phyloP scores from a whole-genome alignment of 2,888 invertebrate genomes.

The Catotricha subobsoleta region DNA sequence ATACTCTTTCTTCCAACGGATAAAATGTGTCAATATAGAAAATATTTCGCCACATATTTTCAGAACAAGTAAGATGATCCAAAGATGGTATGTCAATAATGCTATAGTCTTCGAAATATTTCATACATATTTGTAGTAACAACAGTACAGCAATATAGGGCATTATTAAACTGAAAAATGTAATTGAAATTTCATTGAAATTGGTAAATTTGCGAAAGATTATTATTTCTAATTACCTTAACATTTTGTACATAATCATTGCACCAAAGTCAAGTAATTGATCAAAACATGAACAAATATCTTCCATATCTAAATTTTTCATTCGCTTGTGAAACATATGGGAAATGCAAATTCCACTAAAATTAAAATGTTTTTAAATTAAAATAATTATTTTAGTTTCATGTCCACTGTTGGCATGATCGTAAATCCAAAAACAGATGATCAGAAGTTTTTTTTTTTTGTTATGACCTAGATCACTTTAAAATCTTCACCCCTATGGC shows the following conservation, averaged over 20 bases:
- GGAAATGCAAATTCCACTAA: slow-evolving; percentile 40
- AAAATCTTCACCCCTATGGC: too few relatives aligned
- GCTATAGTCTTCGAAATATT: slow-evolving; percentile 29
- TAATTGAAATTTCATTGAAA: not conserved
- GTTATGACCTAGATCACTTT: too few relatives aligned
- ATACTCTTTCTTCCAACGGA: slow-evolving; percentile 39
- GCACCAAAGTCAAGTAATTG: slow-evolving; percentile 34
- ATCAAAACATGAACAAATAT: slow-evolving; percentile 30
- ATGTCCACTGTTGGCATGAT: too few relatives aligned
- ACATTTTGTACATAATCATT: slow-evolving; percentile 35
- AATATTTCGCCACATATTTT: slow-evolving; percentile 45
- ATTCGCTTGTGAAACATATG: slow-evolving; percentile 41
- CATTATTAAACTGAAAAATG: slow-evolving; percentile 34
- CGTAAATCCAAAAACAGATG: too few relatives aligned
- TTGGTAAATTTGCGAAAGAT: too few relatives aligned
- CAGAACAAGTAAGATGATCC: slow-evolving; percentile 38
- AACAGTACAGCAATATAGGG: slow-evolving; percentile 40
- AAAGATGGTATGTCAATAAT: slow-evolving; percentile 35
- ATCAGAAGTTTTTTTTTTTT: too few relatives aligned
- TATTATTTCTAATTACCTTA: slow-evolving; percentile 35
- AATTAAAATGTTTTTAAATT: slow-evolving; percentile 12
- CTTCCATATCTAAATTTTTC: slow-evolving; percentile 32
- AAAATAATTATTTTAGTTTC: too few relatives aligned
- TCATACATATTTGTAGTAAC: slow-evolving; percentile 32
- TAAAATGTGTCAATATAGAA: slow-evolving; percentile 43